Evolutionary conservation across 2,113 vertebrate genomes (phyloP), one percentile per base, ranked within the genome.

Genomic region (Cololabis saira): DNA sequence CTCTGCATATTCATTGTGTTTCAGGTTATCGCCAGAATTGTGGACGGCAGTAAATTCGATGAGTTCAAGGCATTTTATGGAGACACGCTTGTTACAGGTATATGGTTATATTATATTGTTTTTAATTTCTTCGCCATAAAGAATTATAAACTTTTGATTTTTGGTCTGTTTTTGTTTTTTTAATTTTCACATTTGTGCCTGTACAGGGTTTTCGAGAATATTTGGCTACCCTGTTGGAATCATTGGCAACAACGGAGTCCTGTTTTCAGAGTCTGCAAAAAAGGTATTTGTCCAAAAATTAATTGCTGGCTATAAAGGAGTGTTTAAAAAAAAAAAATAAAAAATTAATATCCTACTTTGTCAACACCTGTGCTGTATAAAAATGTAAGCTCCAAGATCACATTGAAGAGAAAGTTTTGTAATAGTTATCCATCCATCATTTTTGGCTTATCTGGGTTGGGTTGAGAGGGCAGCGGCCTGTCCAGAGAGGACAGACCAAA

Each of bases 31-130:
- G 96, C 98, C 74, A 94, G 98, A 92, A 90, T 99, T 63, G 98
- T 98, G 49, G 98, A 99, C 9, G 98, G 97, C 87, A 99, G 97
- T 92, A 97, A 90, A 92, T 99, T 99, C 90, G 93, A 93, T 82
- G 98, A 99, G 88, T 99, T 99, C 90, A 99, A 99, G 89, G 95
- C 96, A 24, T 94, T 98, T n/a, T 99, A 99, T 75, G 98, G 97
- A 81, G 96, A 99, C 86, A 99, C 97, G 1, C 94, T 99, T 62
- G 90, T 99, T 55, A 98, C 97, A 94, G 97, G 98, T 98, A 89
- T 67, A 55, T 37, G 52, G 80, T 18, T 21, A 8, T 10, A n/a
- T 8, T 9, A 5, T 4, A 22, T 19, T 17, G 27, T 11, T 54
- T 60, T 44, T 2, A 21, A 18, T 49, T 53, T 61, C 17, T 61